phyloP scores from a whole-genome alignment of 2,888 invertebrate species.

The Andrena trimmerana region DNA sequence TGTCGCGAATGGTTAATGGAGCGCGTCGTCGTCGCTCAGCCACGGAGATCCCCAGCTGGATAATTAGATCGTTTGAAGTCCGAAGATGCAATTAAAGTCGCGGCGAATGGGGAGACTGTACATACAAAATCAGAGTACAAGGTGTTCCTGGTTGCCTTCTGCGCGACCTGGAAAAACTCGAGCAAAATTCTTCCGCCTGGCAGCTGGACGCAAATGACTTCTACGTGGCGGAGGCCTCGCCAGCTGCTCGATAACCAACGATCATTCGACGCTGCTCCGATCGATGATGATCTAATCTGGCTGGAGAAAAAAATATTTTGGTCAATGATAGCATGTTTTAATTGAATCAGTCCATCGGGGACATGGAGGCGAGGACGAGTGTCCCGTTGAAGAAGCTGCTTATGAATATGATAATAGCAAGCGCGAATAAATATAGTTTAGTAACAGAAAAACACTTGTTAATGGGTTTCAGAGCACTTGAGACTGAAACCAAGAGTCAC shows the following conservation, averaged over 20 bases:
- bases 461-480: too few species aligned
- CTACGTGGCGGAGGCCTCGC: constrained; percentile 13
- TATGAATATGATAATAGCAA: constrained; percentile 17
- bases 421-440: background rate
- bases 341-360: constrained; percentile 9
- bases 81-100: constrained; percentile 29
- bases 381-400: background rate
- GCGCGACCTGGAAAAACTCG: constrained; percentile 38
- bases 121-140: constrained; percentile 31
- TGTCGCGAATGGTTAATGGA: constrained; percentile 4
- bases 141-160: constrained; percentile 43
- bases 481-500: too few species aligned
- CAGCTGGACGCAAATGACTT: constrained; percentile 33
- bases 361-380: constrained; percentile 32
- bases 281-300: constrained; percentile 11
- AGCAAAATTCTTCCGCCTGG: constrained; percentile 41
- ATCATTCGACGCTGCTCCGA: background rate
- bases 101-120: constrained; percentile 16
- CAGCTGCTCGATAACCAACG: constrained; percentile 15
- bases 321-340: constrained; percentile 27
- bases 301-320: constrained; percentile 2
- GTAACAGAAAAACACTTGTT: background rate
- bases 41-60: constrained; percentile 7
- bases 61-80: constrained; percentile 44
- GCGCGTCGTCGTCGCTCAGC: constrained; percentile 1